Evolutionary conservation across 2,797 vertebrate genomes (phyloP).

Genomic region (Protosalanx chinensis): DNA sequence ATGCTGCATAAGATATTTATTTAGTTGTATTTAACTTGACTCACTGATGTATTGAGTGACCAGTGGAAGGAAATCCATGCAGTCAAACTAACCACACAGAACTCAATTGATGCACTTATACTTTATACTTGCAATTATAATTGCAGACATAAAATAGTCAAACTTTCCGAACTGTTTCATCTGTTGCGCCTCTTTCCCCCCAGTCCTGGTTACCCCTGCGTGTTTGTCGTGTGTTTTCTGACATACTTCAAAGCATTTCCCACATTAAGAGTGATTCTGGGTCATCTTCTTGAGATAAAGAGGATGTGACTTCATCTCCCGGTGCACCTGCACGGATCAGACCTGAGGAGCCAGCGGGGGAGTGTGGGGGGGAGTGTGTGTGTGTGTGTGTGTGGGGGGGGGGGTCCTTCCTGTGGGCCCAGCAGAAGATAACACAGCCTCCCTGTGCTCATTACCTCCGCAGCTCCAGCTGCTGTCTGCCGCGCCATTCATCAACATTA

Average conservation of each 20-base stretch:
- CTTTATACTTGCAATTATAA: no score
- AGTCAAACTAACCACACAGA: background rate
- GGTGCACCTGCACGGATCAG: constrained; percentile 70
- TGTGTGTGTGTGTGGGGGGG: no score
- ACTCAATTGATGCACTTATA: background rate
- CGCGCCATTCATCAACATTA: constrained; percentile 76
- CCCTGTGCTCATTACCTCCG: constrained; percentile 81
- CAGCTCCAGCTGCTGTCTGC: constrained; percentile 75
- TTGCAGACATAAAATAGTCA: background rate
- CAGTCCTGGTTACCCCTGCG: background rate
- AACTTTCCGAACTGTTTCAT: background rate
- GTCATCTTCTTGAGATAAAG: constrained; percentile 56
- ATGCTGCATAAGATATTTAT: background rate
- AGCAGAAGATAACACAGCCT: constrained; percentile 64
- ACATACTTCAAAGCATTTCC: constrained; percentile 25
- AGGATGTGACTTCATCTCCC: constrained; percentile 61
- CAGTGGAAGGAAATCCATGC: background rate
- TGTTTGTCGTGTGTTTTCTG: constrained; percentile 24
- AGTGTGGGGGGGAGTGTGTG: no score
- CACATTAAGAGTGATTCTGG: constrained; percentile 41
- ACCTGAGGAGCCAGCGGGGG: constrained; percentile 76
- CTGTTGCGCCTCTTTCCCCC: background rate
- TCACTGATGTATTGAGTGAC: no score
- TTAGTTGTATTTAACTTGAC: no score
- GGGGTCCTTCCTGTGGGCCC: constrained; percentile 71